A percentile compares a stretch with the other conserved stretches of the same genome.
Evolutionary conservation across 1,140 invertebrate species (phyloP).

Genomic region (Gonioctena quinquepunctata): DNA sequence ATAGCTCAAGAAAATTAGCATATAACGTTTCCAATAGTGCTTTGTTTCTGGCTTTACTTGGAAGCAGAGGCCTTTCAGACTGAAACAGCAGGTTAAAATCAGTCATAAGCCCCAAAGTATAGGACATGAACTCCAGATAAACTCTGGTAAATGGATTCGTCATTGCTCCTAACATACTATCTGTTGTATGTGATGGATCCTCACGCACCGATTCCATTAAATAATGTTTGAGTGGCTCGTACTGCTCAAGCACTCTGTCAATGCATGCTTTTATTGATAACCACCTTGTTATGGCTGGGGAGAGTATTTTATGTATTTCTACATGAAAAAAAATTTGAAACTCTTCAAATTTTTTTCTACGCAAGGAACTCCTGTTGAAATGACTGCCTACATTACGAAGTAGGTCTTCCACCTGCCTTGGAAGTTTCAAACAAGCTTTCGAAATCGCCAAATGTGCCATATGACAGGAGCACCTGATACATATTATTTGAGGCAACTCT

Average conservation of each 20-base stretch:
- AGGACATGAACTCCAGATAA: conserved; percentile 49
- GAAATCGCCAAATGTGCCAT: conserved; percentile 16
- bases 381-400: conserved; percentile 27
- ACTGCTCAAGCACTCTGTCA: conserved; percentile 50
- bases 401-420: conserved; percentile 30
- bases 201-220: conserved; percentile 41
- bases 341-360: conserved; percentile 46
- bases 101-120: conserved; percentile 38
- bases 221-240: conserved; percentile 44
- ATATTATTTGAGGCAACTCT: conserved; percentile 17
- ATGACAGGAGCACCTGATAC: conserved; percentile 23
- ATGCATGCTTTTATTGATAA: conserved; percentile 52
- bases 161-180: conserved; percentile 44
- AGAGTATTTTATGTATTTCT: conserved; percentile 50
- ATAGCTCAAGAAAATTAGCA: conserved; percentile 18
- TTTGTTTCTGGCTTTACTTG: conserved; percentile 36
- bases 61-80: conserved; percentile 40
- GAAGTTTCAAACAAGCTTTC: conserved; percentile 25
- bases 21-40: conserved; percentile 23
- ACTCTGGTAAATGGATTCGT: conserved; percentile 43
- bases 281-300: conserved; percentile 48
- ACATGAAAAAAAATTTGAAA: conserved; percentile 50
- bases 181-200: conserved; percentile 50
- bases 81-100: conserved; percentile 52
- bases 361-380: conserved; percentile 46